Percentiles rank a stretch among this genome's conserved stretches.
phyloP scores from a whole-genome alignment of 92 coral and sea anemone species.

The Parazoanthus atlanticus region DNA sequence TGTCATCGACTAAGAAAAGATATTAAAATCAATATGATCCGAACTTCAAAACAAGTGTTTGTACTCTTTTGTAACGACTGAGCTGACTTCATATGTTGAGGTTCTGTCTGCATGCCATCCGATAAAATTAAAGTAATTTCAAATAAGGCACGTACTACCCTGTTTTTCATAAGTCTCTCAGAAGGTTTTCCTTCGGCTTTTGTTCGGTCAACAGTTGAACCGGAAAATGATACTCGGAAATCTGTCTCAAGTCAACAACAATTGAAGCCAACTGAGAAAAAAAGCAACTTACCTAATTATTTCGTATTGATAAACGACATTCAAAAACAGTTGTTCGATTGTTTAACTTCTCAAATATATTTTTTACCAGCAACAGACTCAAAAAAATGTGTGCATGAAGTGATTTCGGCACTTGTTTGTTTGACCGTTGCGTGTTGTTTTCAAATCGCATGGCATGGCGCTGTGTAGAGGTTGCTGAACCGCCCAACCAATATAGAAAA shows the following conservation, averaged over 20 bases:
- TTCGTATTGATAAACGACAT: neutral
- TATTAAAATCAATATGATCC: neutral
- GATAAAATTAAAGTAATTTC: neutral
- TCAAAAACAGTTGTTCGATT: neutral
- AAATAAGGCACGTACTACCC: neutral
- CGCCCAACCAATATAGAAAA: slow-evolving; percentile 15
- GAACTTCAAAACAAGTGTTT: neutral
- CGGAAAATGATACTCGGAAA: neutral
- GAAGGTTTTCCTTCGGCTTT: neutral
- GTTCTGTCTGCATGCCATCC: neutral
- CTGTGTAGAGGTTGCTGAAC: neutral
- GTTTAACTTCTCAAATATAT: neutral
- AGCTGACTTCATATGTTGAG: neutral
- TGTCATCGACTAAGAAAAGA: neutral
- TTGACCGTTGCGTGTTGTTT: neutral
- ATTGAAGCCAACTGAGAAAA: neutral
- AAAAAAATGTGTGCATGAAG: too few species aligned
- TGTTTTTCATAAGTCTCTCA: neutral
- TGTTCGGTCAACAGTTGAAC: neutral
- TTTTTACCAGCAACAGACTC: neutral
- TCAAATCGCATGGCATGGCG: too few species aligned
- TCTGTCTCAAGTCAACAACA: slow-evolving; percentile 11
- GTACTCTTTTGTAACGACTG: neutral
- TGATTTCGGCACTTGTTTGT: neutral
- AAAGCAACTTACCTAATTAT: neutral